Evolutionary conservation across 35 echinoderm and acorn worm genomes (phyloP), one percentile per base, ranked within the genome.

Genomic region (Lytechinus variegatus): DNA sequence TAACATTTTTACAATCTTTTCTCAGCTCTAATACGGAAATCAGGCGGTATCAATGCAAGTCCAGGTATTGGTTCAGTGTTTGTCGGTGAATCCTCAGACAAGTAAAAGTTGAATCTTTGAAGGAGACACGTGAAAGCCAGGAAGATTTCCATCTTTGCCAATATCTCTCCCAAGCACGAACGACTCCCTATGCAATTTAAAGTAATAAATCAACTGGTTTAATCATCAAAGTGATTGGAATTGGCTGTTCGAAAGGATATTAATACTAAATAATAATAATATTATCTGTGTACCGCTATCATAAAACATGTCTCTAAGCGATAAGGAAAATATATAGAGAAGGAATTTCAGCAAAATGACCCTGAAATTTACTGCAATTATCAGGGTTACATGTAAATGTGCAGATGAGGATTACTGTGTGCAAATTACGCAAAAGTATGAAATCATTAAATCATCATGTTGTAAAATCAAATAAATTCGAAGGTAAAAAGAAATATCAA

Each of bases 61-160:
- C 87, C 87, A 13, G 28, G 9, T 53, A 33, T 52, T 9, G 27
- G 27, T 5, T 89, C 87, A 33, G 5, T 13, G 12, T 52, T 53
- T 89, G 29, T 52, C 14, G 28, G 28, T 27, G 28, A 21, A 53
- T 89, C 87, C 28, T 89, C 87, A 33, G 87, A 10, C 28, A 89
- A 53, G 9, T 29, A 29, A 53, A 52, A 89, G 87, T 9, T 89
- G 24, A 89, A 89, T 53, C 52, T 89, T 89, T 89, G 87, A 53
- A 89, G 87, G 12, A 89, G 52, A n/a, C 1, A 21, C 5, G 87
- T 89, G 28, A 89, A 33, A 6, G 52, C 13, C 27, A 89, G 19
- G 87, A 89, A 89, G 87, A 89, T 0, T 27, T 89, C 87, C 87
- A 89, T 89, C 87, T 53, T 89, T 27, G 87, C 87, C 87, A 89